These are phyloP conservation scores for Oreochromis spilurus DNA, from an alignment of 2,113 vertebrate species.

Conservation along the genomic window DNA sequence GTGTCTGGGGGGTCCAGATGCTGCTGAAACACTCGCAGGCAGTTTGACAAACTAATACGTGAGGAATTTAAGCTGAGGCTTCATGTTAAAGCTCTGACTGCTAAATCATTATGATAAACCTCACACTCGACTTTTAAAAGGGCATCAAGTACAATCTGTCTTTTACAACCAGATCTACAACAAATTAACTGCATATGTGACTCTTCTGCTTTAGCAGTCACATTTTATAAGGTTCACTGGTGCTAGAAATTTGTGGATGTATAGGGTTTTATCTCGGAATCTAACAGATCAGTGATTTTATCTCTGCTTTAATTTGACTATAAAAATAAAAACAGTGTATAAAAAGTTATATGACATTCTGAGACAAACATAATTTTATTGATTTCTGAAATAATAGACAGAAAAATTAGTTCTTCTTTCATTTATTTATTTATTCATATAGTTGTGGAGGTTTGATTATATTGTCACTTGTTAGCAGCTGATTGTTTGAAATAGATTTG, in stretches of 20 bases:
- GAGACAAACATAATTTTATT: neutral
- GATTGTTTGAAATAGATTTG: neutral
- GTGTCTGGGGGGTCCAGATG: constrained; percentile 56
- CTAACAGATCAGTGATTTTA: neutral
- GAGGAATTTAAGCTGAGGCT: constrained; percentile 6
- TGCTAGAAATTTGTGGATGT: neutral
- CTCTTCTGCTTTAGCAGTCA: neutral
- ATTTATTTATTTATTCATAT: neutral
- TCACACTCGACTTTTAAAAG: neutral
- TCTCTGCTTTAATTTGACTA: neutral
- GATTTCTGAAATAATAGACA: neutral
- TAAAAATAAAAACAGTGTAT: neutral
- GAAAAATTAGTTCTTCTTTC: neutral
- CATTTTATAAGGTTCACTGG: neutral
- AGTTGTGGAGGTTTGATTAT: neutral
- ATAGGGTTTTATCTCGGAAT: neutral
- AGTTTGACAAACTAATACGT: constrained; percentile 15
- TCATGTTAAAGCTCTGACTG: constrained; percentile 1
- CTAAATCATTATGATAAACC: constrained; percentile 3
- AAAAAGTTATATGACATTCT: neutral
- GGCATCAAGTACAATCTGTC: neutral
- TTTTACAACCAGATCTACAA: constrained; percentile 1
- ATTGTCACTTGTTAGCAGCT: neutral
- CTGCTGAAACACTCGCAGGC: neutral
- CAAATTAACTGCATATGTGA: constrained; percentile 1